These are phyloP conservation scores for Nycticebus coucang DNA, from an alignment of 2,113 vertebrate species.

Conservation along the genomic window DNA sequence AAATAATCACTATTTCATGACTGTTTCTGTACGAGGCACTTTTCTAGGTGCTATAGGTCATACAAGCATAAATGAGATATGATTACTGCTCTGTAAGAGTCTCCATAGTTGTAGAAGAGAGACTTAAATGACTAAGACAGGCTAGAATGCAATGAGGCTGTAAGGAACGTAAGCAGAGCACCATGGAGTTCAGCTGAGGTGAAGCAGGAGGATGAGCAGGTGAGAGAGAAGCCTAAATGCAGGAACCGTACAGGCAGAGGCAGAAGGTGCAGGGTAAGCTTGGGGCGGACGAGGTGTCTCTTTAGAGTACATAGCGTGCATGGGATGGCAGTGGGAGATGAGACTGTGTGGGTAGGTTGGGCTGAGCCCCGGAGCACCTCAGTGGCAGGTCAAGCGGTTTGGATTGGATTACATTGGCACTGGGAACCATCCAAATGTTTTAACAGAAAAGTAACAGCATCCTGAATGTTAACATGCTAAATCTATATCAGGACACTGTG, in stretches of 20 bases:
- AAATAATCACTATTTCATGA: background rate
- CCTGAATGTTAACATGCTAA: background rate
- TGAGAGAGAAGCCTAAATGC: background rate
- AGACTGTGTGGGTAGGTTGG: background rate
- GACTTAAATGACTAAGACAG: background rate
- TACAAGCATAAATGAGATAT: background rate
- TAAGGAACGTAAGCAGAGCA: background rate
- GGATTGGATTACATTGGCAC: background rate
- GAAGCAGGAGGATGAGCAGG: background rate
- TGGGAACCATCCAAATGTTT: background rate
- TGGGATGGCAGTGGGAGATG: background rate
- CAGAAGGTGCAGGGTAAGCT: background rate
- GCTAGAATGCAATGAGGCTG: background rate
- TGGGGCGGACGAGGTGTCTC: background rate
- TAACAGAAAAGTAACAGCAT: background rate
- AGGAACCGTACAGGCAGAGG: background rate
- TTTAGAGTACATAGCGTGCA: fast-evolving
- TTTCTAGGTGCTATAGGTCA: background rate
- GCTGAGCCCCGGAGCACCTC: background rate
- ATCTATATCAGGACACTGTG: background rate
- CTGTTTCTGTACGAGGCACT: background rate
- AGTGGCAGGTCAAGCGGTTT: background rate
- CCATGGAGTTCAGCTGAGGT: background rate
- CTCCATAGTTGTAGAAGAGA: background rate
- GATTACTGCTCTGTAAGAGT: background rate